These are phyloP conservation scores for Kryptolebias marmoratus DNA, from an alignment of 2,113 vertebrate species.

Conservation along the genomic window DNA sequence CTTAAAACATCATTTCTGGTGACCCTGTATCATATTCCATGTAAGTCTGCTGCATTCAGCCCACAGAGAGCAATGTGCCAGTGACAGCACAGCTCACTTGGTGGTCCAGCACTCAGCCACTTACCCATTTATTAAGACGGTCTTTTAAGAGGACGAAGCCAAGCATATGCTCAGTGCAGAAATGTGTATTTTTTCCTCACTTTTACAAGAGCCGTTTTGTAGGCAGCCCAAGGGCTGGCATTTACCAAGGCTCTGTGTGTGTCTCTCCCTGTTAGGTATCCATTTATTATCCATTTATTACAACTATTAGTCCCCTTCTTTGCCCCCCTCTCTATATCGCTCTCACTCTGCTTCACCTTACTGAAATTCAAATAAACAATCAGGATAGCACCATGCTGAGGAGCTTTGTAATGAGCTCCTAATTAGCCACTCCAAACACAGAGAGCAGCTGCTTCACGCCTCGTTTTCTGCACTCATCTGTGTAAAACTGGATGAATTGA, in stretches of 20 bases:
- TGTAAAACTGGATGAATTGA: constrained; percentile 80
- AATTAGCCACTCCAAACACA: constrained; percentile 78
- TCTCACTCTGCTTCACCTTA: constrained; percentile 56
- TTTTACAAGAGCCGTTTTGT: constrained; percentile 75
- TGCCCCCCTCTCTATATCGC: constrained; percentile 28
- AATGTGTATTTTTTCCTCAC: constrained; percentile 41
- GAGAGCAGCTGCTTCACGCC: constrained; percentile 77
- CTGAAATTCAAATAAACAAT: constrained; percentile 80
- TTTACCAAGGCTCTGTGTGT: constrained; percentile 42
- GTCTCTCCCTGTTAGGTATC: constrained; percentile 53
- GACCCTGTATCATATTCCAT: constrained; percentile 66
- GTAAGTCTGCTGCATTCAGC: constrained; percentile 48
- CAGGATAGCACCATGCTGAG: constrained; percentile 74
- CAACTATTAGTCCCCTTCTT: constrained; percentile 69
- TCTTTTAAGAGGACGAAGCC: constrained; percentile 67
- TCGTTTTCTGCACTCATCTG: constrained; percentile 80
- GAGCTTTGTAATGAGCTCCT: constrained; percentile 76
- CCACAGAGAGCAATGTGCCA: constrained; percentile 66
- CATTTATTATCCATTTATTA: constrained; percentile 77
- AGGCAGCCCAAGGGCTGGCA: constrained; percentile 71
- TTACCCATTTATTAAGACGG: constrained; percentile 77
- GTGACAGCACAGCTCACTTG: constrained; percentile 72
- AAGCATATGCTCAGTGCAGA: constrained; percentile 55
- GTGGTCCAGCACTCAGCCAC: constrained; percentile 77
- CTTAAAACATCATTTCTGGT: constrained; percentile 59